Conservation (phyloP, 64 coral and sea anemone genomes). For the Cladopsammia gracilis region DNA sequence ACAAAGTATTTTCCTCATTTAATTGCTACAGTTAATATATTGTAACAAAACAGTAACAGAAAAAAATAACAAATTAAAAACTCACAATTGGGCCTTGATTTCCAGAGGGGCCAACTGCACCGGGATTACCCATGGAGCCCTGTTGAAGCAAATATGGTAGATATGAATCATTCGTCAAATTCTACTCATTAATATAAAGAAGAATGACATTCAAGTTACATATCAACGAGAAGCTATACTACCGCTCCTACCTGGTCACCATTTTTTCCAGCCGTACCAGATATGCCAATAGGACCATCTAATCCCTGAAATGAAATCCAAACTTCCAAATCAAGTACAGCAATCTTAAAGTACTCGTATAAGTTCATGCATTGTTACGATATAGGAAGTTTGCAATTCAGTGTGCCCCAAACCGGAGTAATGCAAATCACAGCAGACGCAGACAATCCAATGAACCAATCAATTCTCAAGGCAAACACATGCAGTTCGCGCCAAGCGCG, state of each 20-base stretch:
- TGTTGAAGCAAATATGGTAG: not conserved
- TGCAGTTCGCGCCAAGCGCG: too few relatives aligned
- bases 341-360: too few relatives aligned
- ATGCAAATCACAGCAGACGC: too few relatives aligned
- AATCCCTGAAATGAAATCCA: not conserved
- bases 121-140: not conserved
- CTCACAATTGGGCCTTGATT: conserved; percentile 41
- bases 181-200: not conserved
- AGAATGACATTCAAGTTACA: not conserved
- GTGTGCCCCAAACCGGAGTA: too few relatives aligned
- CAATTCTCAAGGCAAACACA: too few relatives aligned
- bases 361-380: too few relatives aligned
- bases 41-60: not conserved
- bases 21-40: too few relatives aligned
- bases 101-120: conserved; percentile 10
- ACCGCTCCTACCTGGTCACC: not conserved
- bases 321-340: not conserved
- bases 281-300: not conserved
- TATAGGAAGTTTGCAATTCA: too few relatives aligned
- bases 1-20: not conserved
- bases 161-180: not conserved
- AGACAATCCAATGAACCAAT: too few relatives aligned
- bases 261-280: conserved; percentile 28
- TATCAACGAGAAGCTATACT: not conserved
- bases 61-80: not conserved